Base-by-base conservation (phyloP, 2,113 vertebrate genomes). In the Misgurnus anguillicaudatus region DNA sequence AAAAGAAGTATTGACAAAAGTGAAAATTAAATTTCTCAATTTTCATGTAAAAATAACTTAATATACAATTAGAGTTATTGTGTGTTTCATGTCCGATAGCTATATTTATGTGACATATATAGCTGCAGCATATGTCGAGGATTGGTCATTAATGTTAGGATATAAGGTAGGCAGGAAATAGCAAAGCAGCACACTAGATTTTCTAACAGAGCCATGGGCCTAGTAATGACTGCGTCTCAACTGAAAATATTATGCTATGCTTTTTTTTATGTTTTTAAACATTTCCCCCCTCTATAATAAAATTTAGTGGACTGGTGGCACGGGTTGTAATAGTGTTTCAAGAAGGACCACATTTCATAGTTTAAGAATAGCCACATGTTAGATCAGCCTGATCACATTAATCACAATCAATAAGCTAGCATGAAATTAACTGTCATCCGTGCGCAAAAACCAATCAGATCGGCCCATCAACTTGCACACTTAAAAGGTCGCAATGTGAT, bases 351-450 rank as follows among this genome's bases (percentile, higher is more conserved):
- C 14, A 70, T 70, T 61, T 58, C 17, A 51, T 48, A 62, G 57
- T 78, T 61, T 70, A 70, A 48, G 66, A 78, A 70, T 62, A 70
- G 77, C 36, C 73, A 63, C 31, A 64, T 72, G 24, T 72, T 72
- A 82, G 68, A 78, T 78, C 51, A 82, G 70, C 68, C 80, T 60
- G 58, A 78, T 63, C 75, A 73, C 68, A 79, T 76, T 80, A 75
- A 83, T 80, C 77, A 80, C 58, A 71, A 80, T 83, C 72, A 83
- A 83, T 79, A 75, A 80, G 77, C 65, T 83, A 63, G 68, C 75
- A 82, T 77, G 75, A 66, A 82, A 82, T 78, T 62, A 82, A 78
- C 75, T 78, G 75, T 78, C 75, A 70, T 67, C 68, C 70, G 51
- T 70, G 75, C 39, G 67, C 68, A 72, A 70, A 82, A 82, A 82